Conservation (phyloP, 2,113 vertebrate species). For the Diadophis punctatus region DNA sequence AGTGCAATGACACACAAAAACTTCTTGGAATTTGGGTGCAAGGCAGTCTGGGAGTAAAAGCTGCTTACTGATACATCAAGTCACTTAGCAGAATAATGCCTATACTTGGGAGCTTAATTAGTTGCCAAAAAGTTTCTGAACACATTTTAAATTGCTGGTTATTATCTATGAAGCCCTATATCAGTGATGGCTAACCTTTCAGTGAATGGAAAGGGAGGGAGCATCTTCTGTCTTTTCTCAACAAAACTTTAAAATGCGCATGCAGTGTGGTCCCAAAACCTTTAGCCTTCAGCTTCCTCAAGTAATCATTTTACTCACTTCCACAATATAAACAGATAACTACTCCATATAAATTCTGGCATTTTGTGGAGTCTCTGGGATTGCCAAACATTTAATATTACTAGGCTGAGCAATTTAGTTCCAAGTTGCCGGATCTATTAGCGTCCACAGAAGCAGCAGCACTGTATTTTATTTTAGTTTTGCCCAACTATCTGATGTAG, state of each 20-base stretch:
- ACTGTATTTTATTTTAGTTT: background rate
- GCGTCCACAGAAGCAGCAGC: background rate
- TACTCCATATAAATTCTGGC: background rate
- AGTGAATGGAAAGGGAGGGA: background rate
- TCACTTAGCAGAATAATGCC: background rate
- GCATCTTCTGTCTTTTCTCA: background rate
- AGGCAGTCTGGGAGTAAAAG: background rate
- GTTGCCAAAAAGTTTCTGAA: background rate
- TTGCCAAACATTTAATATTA: background rate
- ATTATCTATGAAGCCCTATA: background rate
- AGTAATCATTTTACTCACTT: background rate
- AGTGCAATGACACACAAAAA: background rate
- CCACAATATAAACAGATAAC: background rate
- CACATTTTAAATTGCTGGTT: background rate
- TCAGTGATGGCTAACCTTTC: background rate
- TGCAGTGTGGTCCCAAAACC: background rate
- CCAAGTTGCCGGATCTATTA: background rate
- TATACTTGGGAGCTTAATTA: background rate
- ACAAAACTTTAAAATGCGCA: background rate
- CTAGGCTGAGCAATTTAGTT: background rate
- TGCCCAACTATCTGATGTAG: background rate
- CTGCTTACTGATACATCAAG: background rate
- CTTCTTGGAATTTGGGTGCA: background rate
- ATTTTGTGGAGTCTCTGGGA: background rate
- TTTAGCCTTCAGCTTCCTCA: background rate